phyloP scores from a whole-genome alignment of 2,797 vertebrate species.

The Argentina silus region DNA sequence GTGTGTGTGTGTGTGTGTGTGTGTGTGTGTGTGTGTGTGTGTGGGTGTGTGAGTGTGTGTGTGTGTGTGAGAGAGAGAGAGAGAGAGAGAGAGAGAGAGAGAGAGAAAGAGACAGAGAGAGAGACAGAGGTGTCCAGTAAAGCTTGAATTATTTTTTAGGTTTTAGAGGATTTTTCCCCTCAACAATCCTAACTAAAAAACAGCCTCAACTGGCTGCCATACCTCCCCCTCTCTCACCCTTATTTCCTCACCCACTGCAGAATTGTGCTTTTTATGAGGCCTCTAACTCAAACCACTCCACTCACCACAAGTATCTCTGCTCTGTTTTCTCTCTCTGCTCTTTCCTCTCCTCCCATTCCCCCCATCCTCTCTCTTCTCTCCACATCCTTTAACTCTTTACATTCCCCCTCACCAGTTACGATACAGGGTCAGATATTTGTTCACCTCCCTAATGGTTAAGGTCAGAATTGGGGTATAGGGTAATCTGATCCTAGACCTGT shows the following conservation, averaged over 20 bases:
- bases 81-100: neutral
- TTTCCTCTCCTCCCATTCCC: neutral
- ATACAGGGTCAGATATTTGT: neutral
- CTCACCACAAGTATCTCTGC: conserved; percentile 77
- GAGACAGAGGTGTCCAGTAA: conserved; percentile 14
- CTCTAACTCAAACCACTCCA: conserved; percentile 69
- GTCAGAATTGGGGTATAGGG: neutral
- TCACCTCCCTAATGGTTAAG: no score
- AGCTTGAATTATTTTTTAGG: conserved; percentile 18
- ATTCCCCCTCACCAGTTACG: neutral
- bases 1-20: conserved; percentile 22
- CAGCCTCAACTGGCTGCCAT: neutral
- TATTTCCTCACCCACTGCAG: conserved; percentile 65
- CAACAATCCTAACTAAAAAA: conserved; percentile 21
- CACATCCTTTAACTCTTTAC: neutral
- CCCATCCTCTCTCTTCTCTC: conserved; percentile 16
- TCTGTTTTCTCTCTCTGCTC: conserved; percentile 63
- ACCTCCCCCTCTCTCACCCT: conserved; percentile 15
- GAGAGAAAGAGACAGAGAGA: neutral
- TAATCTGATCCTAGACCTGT: neutral
- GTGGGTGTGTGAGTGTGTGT: neutral
- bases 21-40: conserved; percentile 12
- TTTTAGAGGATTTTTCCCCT: conserved; percentile 41
- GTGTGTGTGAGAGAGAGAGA: neutral
- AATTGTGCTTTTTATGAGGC: conserved; percentile 70